Base-by-base conservation (phyloP, 2,113 vertebrate genomes). In the Lophura nycthemera region DNA sequence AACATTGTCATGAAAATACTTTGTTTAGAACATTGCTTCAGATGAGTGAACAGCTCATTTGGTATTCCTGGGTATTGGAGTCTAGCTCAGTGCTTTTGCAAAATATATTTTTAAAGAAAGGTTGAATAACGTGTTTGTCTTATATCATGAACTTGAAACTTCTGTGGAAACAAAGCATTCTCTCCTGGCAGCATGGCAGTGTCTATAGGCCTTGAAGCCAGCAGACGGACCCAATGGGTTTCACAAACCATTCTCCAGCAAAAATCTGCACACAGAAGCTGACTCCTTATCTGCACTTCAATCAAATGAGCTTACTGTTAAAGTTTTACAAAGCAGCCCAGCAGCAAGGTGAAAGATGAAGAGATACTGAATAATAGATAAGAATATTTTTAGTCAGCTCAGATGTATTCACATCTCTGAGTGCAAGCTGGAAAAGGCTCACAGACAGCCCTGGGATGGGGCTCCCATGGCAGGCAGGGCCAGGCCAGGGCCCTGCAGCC, bases 341-440 rank as follows among this genome's bases (percentile, higher is more conserved):
- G 90, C 84, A 96, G 92, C 95, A 97, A 96, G 95, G 90, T 90
- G 94, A 92, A 95, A 87, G 83, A 89, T 84, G 54, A 84, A 90
- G 83, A 85, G 87, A 87, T 89, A 83, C 63, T 93, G 90, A 95
- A 96, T 96, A 96, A 92, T 80, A 91, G 20, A 95, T 96, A 93
- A 92, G 86, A 88, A 81, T 88, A 82, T 81, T 96, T 97, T 95
- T 82, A 93, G 94, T 80, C 87, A 92, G 85, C 66, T 88, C 77
- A 80, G 80, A 78, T n/a, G 52, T 76, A 69, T 86, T 88, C 47
- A 56, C 14, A 5, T 59, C 18, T 77, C 63, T 71, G 69, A 91
- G 60, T 83, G 76, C 88, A 52, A 60, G 66, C 11, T 4, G 61
- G 60, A 80, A 76, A 92, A 93, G 57, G 10, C 29, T 34, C n/a